Evolutionary conservation across 2,113 vertebrate species (phyloP), one percentile per base, ranked within the genome.

Genomic region (Mus spicilegus): DNA sequence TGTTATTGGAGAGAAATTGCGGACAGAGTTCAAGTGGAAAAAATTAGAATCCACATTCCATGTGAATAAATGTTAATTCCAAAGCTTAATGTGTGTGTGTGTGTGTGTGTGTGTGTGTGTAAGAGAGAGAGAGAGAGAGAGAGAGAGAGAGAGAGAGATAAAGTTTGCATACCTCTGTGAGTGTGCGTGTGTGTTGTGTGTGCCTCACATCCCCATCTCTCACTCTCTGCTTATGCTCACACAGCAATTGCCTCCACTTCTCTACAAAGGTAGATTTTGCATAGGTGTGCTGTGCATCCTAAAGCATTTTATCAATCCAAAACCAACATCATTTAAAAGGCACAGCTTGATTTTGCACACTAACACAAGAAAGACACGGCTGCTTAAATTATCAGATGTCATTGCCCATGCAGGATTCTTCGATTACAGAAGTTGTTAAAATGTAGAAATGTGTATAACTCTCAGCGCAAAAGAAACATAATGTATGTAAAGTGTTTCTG

Each of bases 351-450:
- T 93, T 91, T 85, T 91, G 87, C 63, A 10, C 58, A 72, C 36
- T 51, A 82, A 93, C 67, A 67, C 56, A 77, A 24, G 75, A 1
- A 84, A 92, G 90, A 84, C 49, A 0, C n/a, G 75, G 54, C 14
- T 20, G 73, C 61, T 96, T 77, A 89, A 87, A 91, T 95, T 82
- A 76, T 46, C 69, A 51, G 51, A 92, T 2, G 42, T 7, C 17
- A 87, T 36, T 33, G n/a, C 58, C 4, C 54, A 0, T 56, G 72
- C 87, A 63, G 46, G 20, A 39, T 96, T 67, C 80, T 78, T 49
- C 19, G 90, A 39, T 77, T 87, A 63, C 39, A 89, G 30, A 69
- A 42, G 11, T 92, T 89, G 36, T 87, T 93, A 82, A 96, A 93
- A 73, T 90, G 28, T 78, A 13, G 16, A 87, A 73, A 91, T 58